Evolutionary conservation across 1,140 invertebrate genomes (phyloP).

Genomic region (Drosophila eugracilis): DNA sequence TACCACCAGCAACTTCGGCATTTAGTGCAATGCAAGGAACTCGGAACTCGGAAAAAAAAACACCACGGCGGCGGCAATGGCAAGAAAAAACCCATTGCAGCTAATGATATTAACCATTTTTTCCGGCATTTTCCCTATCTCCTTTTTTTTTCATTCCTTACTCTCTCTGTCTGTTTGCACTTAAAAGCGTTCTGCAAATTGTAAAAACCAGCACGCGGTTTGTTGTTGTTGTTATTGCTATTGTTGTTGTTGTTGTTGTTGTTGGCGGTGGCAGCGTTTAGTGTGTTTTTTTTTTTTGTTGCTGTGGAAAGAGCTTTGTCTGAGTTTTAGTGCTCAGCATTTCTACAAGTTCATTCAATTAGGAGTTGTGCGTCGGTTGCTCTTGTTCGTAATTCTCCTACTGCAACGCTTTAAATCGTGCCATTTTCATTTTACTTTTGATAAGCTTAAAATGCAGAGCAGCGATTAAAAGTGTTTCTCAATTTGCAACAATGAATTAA

Average conservation of each 20-base stretch:
- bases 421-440: constrained; percentile 18
- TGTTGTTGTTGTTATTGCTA: constrained; percentile 20
- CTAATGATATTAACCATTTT: constrained; percentile 82
- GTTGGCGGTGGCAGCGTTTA: constrained; percentile 50
- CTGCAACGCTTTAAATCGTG: constrained; percentile 20
- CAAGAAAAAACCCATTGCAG: constrained; percentile 55
- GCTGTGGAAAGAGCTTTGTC: constrained; percentile 11
- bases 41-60: too few species aligned
- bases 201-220: constrained; percentile 64
- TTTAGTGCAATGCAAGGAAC: constrained; percentile 55
- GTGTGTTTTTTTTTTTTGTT: constrained; percentile 35
- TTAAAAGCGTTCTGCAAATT: constrained; percentile 77
- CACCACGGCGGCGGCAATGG: constrained; percentile 10
- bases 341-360: constrained; percentile 81
- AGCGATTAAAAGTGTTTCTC: constrained; percentile 12
- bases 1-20: constrained; percentile 46
- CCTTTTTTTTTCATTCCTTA: constrained; percentile 17
- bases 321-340: constrained; percentile 62
- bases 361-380: constrained; percentile 53
- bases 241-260: constrained; percentile 30
- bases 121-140: constrained; percentile 49
- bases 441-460: constrained; percentile 25
- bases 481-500: constrained; percentile 10
- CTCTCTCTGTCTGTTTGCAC: constrained; percentile 63
- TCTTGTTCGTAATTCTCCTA: background rate